Conservation (phyloP, 2,888 invertebrate genomes). For the Sarcophaga caerulescens region DNA sequence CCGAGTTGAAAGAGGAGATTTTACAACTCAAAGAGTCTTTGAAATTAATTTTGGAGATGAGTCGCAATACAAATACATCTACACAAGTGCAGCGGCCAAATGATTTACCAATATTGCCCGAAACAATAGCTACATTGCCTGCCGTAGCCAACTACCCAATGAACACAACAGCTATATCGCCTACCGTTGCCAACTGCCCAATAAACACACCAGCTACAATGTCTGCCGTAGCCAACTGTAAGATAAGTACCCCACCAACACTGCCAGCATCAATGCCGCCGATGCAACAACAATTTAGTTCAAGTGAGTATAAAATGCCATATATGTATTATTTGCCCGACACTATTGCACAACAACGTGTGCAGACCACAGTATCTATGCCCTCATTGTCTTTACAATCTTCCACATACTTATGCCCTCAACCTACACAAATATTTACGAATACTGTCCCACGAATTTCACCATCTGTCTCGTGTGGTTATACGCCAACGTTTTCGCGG, state of each 20-base stretch:
- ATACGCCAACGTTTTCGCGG: constrained; percentile 10
- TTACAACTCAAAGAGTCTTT: constrained; percentile 9
- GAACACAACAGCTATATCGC: no score
- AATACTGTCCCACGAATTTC: constrained; percentile 30
- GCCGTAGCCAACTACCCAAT: constrained; percentile 25
- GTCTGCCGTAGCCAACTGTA: constrained; percentile 25
- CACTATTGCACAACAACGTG: constrained; percentile 18
- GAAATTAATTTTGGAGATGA: not conserved
- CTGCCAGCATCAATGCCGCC: not conserved
- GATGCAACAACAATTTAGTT: constrained; percentile 15
- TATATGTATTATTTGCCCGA: constrained; percentile 14
- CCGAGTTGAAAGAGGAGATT: constrained; percentile 12
- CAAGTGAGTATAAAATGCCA: constrained; percentile 27
- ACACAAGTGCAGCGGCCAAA: not conserved
- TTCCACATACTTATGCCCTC: not conserved
- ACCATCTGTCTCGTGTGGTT: not conserved
- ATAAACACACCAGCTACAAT: not conserved
- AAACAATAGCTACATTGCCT: constrained; percentile 5
- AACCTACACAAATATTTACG: constrained; percentile 4
- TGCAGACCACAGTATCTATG: not conserved
- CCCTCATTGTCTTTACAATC: not conserved
- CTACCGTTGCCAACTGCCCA: no score
- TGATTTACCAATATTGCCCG: no score
- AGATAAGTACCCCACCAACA: not conserved
- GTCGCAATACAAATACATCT: not conserved